Conservation (phyloP, 2,797 vertebrate species). For the Hypotaenidia okinawae region DNA sequence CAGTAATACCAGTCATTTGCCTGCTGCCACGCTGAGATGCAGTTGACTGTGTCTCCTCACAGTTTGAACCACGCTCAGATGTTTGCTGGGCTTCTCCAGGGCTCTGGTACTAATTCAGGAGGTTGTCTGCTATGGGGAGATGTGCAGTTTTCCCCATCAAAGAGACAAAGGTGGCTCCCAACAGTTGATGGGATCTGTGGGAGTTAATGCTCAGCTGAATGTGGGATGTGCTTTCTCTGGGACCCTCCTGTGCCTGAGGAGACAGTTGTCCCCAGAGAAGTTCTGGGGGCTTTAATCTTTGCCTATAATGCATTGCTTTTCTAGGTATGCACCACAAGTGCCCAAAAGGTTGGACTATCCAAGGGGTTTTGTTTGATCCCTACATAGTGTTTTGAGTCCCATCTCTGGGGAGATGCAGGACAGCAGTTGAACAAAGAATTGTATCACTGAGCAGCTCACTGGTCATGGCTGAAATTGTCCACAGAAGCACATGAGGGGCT, state of each 20-base stretch:
- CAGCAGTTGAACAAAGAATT: background rate
- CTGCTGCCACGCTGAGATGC: background rate
- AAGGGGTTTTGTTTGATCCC: background rate
- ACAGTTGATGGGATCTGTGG: background rate
- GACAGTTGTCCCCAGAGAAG: background rate
- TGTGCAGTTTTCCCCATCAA: background rate
- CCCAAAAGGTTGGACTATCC: background rate
- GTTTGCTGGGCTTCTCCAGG: background rate
- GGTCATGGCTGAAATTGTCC: background rate
- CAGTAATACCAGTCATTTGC: background rate
- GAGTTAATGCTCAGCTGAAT: background rate
- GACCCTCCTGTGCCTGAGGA: background rate
- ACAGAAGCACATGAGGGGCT: no score
- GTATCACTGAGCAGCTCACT: background rate
- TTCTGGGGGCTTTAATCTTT: background rate
- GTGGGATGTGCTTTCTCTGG: background rate
- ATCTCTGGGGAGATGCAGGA: background rate
- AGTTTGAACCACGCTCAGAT: background rate
- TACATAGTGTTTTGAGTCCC: background rate
- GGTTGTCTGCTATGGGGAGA: background rate
- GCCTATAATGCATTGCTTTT: accelerated
- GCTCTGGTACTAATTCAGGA: background rate
- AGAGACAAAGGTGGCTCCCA: background rate
- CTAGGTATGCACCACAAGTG: background rate
- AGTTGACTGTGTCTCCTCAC: background rate